phyloP scores from a whole-genome alignment of 2,113 vertebrate genomes.

The Peromyscus maniculatus region DNA sequence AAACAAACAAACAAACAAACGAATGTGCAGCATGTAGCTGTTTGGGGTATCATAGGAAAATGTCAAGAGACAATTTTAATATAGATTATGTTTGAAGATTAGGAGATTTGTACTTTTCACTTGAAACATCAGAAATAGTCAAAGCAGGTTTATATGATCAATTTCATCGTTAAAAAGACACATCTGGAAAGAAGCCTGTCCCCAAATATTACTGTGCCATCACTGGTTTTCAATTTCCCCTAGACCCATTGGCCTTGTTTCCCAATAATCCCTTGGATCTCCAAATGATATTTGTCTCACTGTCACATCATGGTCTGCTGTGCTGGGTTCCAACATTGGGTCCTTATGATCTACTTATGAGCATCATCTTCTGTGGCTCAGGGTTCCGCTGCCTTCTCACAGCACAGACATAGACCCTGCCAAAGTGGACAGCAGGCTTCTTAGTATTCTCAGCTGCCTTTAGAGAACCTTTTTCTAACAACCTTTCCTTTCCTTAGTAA shows the following conservation, averaged over 20 bases:
- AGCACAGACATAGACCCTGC: neutral
- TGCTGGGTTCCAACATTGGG: neutral
- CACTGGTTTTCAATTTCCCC: neutral
- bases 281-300: neutral
- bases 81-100: slow-evolving; percentile 10
- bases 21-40: neutral
- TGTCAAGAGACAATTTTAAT: slow-evolving; percentile 13
- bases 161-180: slow-evolving; percentile 55
- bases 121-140: slow-evolving; percentile 41
- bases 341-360: neutral
- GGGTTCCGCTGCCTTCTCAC: neutral
- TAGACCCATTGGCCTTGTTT: neutral
- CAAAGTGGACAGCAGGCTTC: neutral
- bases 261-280: neutral
- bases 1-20: neutral
- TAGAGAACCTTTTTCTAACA: neutral
- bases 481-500: slow-evolving; percentile 18
- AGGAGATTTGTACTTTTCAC: slow-evolving; percentile 11
- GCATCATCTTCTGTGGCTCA: neutral
- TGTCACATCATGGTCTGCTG: neutral
- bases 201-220: neutral
- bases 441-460: neutral
- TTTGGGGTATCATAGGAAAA: slow-evolving; percentile 9
- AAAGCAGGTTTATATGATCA: neutral
- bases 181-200: neutral